Conservation (phyloP, 92 coral and sea anemone genomes). For the Epizoanthus stellaris region DNA sequence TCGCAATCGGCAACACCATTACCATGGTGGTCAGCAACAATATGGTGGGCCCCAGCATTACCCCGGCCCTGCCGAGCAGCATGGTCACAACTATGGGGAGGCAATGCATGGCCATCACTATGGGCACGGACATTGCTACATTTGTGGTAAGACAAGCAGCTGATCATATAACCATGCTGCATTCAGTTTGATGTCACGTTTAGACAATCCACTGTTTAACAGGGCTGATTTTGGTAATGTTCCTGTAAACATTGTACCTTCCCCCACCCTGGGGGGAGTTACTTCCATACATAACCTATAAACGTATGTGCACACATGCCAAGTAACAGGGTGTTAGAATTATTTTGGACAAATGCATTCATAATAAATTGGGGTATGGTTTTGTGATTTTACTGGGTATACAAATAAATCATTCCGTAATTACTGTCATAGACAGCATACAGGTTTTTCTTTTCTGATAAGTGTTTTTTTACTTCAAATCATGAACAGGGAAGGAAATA, state of each 20-base stretch:
- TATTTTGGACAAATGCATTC: too few species aligned
- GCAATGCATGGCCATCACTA: conserved; percentile 59
- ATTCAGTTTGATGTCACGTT: not conserved
- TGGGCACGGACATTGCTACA: conserved; percentile 76
- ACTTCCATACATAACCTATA: not conserved
- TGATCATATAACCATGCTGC: not conserved
- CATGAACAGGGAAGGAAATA: too few species aligned
- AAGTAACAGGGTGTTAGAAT: not conserved
- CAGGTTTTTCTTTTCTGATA: too few species aligned
- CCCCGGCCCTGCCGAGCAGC: conserved; percentile 33
- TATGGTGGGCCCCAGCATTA: conserved; percentile 17
- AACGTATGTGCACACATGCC: not conserved
- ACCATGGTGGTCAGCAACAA: conserved; percentile 18
- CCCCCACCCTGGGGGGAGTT: conserved; percentile 47
- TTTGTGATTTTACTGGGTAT: too few species aligned
- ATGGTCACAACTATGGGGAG: conserved; percentile 49
- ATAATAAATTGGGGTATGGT: too few species aligned
- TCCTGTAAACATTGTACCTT: too few species aligned
- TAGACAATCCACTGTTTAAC: not conserved
- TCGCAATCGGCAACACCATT: conserved; percentile 22
- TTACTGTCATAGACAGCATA: too few species aligned
- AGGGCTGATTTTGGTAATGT: too few species aligned
- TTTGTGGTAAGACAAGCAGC: conserved; percentile 48
- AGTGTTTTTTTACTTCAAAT: too few species aligned
- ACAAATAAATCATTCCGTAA: too few species aligned